phyloP scores from a whole-genome alignment of 1,140 invertebrate genomes.

The Catajapyx aquilonaris region DNA sequence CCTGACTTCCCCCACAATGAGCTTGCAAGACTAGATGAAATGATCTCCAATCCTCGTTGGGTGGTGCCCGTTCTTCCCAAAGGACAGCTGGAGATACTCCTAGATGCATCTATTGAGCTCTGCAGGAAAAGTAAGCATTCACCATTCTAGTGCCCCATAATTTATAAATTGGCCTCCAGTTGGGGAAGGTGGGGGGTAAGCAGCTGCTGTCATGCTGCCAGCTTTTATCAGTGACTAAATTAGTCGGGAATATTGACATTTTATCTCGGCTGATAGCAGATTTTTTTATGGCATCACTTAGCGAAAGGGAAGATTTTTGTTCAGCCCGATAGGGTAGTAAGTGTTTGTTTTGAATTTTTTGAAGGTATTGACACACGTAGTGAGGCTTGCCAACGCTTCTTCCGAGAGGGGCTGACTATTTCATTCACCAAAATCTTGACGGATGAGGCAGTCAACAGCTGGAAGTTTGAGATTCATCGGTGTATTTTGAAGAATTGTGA shows the following conservation, averaged over 20 bases:
- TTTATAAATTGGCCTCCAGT: too few relatives aligned
- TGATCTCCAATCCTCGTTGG: slow-evolving; percentile 86
- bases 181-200: too few relatives aligned
- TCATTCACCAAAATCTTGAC: slow-evolving; percentile 95
- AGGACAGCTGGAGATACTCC: slow-evolving; percentile 78
- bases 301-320: slow-evolving; percentile 7
- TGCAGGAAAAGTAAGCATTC: slow-evolving; percentile 52
- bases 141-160: too few relatives aligned
- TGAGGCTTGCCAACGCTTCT: slow-evolving; percentile 83
- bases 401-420: slow-evolving; percentile 78
- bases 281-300: background rate
- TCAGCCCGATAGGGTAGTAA: too few relatives aligned
- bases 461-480: slow-evolving; percentile 92
- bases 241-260: too few relatives aligned
- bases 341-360: too few relatives aligned
- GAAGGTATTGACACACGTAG: slow-evolving; percentile 69
- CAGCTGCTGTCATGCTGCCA: too few relatives aligned
- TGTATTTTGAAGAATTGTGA: slow-evolving; percentile 87
- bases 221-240: too few relatives aligned
- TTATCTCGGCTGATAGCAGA: background rate
- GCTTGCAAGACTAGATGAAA: slow-evolving; percentile 73
- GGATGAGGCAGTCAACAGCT: slow-evolving; percentile 93
- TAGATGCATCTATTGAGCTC: slow-evolving; percentile 73
- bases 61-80: slow-evolving; percentile 91
- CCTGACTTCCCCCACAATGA: slow-evolving; percentile 70